Evolutionary conservation across 92 coral and sea anemone species (phyloP), one percentile per base, ranked within the genome.

Genomic region (Ricordea florida): DNA sequence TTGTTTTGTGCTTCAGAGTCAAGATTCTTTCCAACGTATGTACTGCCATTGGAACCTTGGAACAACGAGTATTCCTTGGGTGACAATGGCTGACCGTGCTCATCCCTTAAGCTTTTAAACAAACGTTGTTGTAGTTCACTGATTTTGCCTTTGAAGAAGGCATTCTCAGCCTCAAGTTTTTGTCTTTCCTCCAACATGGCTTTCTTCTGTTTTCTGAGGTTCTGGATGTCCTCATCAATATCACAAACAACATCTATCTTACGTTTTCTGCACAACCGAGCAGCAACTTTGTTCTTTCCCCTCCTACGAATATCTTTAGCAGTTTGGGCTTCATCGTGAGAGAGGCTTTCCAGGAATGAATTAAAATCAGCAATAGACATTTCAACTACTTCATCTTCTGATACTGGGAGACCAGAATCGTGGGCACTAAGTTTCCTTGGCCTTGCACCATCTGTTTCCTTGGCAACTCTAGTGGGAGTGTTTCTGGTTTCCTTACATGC

Each of bases 231-330:
- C 1, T 68, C 85, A 33, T 86, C 97, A 22, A 94, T 87, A 21
- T 57, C 72, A 53, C 81, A 70, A 30, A 94, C 90, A 22, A 76
- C 82, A 11, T 92, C 98, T 51, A 94, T 56, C 81, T 94, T 94
- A 57, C 98, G 81, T 61, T 94, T 94, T 49, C 98, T 97, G 47
- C 97, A 94, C 40, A 89, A 51, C 25, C 98, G 86, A 6, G 98
- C 98, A 10, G 98, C 98, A 70, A 85, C 90, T 76, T 94, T 94
- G 71, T 94, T 94, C 66, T 94, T 94, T 30, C 98, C 98, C 27
- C 97, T 57, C 41, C 98, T 80, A 10, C 98, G 91, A 25, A 89
- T 75, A 43, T 94, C 98, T 47, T 92, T 74, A 41, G 91, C 98
- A 68, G 74, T 38, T 41, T 89, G 84, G 15, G 92, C 88, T 17